Conservation (phyloP, 2,797 vertebrate species). For the Gymnothorax reevesii region DNA sequence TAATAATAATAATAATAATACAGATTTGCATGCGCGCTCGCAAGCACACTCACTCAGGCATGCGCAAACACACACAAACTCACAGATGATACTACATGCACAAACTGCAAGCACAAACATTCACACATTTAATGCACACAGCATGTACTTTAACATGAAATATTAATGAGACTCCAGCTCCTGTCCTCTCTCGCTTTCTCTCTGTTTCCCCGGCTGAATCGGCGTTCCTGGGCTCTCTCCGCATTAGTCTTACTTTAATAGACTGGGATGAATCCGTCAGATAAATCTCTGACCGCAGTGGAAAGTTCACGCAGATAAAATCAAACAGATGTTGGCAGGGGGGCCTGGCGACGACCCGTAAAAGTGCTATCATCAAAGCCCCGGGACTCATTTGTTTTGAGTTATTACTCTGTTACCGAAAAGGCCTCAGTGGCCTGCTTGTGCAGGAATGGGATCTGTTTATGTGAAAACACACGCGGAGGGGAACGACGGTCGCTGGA, state of each 20-base stretch:
- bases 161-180: constrained; percentile 33
- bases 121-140: background rate
- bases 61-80: background rate
- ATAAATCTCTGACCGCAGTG: constrained; percentile 96
- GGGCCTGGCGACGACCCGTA: constrained; percentile 95
- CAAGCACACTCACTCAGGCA: background rate
- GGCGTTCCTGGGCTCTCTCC: constrained; percentile 70
- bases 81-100: background rate
- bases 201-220: constrained; percentile 51
- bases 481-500: constrained; percentile 74
- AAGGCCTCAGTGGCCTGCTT: constrained; percentile 93
- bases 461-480: constrained; percentile 93
- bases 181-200: constrained; percentile 42
- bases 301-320: constrained; percentile 99
- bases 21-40: background rate
- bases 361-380: constrained; percentile 99
- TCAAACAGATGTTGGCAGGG: constrained; percentile 99
- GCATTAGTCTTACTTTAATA: constrained; percentile 91
- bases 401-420: constrained; percentile 99
- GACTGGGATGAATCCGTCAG: constrained; percentile 88
- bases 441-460: constrained; percentile 98
- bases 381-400: constrained; percentile 99
- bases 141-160: background rate
- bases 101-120: background rate
- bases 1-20: no score